phyloP scores from a whole-genome alignment of 2,113 vertebrate species.

The Neolamprologus hecqui region DNA sequence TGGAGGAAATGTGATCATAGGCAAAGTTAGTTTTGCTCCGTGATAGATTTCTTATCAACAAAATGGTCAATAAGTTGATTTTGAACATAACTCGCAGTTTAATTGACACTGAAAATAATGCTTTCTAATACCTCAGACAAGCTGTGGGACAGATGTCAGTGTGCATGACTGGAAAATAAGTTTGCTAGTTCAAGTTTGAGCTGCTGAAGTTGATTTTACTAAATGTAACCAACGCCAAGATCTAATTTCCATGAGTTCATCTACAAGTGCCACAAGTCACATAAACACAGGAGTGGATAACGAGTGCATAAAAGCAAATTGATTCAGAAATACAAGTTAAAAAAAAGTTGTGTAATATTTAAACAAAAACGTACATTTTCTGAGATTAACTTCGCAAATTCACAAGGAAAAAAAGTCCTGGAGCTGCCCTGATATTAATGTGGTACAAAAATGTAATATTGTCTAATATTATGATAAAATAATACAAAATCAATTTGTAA shows the following conservation, averaged over 20 bases:
- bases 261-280: neutral
- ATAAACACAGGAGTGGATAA: neutral
- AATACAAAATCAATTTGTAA: neutral
- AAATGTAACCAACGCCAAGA: neutral
- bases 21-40: fast-evolving
- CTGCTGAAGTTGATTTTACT: neutral
- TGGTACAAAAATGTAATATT: neutral
- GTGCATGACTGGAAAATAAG: neutral
- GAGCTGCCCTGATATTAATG: too few relatives aligned
- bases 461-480: neutral
- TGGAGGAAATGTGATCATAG: neutral
- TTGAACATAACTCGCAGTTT: neutral
- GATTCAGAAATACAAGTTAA: fast-evolving
- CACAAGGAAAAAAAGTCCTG: neutral
- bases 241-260: neutral
- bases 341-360: neutral
- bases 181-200: neutral
- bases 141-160: neutral
- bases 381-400: neutral
- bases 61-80: neutral
- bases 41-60: neutral
- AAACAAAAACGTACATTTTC: neutral
- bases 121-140: neutral
- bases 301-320: neutral
- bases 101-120: neutral